Conservation (phyloP, 2,888 invertebrate genomes). For the Melangyna quadrimaculata region DNA sequence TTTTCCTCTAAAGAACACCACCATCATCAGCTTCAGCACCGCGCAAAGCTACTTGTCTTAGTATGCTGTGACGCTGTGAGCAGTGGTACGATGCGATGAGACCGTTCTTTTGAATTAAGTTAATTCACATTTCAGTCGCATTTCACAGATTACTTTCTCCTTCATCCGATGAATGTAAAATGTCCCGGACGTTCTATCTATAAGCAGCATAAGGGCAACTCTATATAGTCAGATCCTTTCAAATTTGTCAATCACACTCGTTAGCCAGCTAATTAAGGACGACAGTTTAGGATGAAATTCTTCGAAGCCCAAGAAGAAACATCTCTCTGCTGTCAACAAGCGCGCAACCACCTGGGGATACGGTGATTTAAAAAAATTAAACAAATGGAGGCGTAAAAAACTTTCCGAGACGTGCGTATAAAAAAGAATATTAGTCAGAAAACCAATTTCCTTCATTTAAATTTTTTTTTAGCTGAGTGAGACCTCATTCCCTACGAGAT, state of each 20-base stretch:
- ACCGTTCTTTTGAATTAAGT: constrained; percentile 41
- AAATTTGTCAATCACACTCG: constrained; percentile 67
- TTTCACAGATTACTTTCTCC: constrained; percentile 18
- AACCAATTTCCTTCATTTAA: constrained; percentile 5
- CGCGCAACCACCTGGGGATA: constrained; percentile 50
- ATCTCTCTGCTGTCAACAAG: constrained; percentile 19
- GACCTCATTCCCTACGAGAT: constrained; percentile 6
- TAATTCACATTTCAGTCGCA: constrained; percentile 42
- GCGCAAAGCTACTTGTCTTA: not conserved
- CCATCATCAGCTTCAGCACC: not conserved
- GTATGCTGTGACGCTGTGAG: too few species aligned
- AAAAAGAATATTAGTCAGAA: constrained; percentile 4
- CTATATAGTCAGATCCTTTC: constrained; percentile 25
- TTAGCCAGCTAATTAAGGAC: constrained; percentile 61
- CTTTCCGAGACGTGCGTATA: not conserved
- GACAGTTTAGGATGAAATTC: constrained; percentile 27
- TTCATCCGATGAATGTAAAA: constrained; percentile 44
- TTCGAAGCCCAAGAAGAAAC: not conserved
- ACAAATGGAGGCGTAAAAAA: not conserved
- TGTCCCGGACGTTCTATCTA: constrained; percentile 6
- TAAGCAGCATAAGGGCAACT: not conserved
- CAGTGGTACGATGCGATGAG: not conserved
- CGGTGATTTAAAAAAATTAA: not conserved
- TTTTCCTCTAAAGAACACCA: not conserved
- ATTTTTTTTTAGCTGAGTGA: not conserved